Conservation (phyloP, 2,113 vertebrate species). For the Cricetomys ansorgei region DNA sequence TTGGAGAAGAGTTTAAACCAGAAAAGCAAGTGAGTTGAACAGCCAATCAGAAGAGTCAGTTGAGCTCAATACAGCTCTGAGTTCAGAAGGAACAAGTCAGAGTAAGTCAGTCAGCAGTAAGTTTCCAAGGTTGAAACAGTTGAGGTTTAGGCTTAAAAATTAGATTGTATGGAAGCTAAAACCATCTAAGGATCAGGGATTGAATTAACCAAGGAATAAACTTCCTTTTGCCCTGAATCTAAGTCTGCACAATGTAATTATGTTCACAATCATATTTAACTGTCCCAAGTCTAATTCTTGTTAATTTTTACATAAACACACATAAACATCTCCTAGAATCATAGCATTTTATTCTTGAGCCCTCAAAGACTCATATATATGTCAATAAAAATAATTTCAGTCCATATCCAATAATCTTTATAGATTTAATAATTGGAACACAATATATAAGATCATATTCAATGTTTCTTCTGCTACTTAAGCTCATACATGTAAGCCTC, state of each 20-base stretch:
- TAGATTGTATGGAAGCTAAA: too few relatives aligned
- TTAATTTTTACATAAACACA: neutral
- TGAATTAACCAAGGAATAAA: too few relatives aligned
- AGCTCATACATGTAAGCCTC: neutral
- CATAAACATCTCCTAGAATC: neutral
- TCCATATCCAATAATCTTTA: neutral
- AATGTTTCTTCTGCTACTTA: neutral
- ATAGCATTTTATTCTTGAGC: neutral
- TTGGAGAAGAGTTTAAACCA: too few relatives aligned
- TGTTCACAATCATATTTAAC: neutral
- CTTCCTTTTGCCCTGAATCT: too few relatives aligned
- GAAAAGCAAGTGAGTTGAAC: too few relatives aligned
- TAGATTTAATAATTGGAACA: neutral
- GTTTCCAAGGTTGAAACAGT: too few relatives aligned
- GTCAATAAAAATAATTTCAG: neutral
- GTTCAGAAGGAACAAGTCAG: too few relatives aligned
- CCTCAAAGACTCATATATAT: neutral
- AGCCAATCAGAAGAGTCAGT: too few relatives aligned
- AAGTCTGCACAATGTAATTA: neutral
- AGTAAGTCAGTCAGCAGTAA: too few relatives aligned
- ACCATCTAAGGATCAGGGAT: too few relatives aligned
- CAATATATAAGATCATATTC: neutral
- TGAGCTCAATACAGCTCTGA: too few relatives aligned
- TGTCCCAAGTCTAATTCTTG: neutral
- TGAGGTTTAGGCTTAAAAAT: too few relatives aligned